Conservation (phyloP, 2,113 vertebrate species). For the Apeltes quadracus region DNA sequence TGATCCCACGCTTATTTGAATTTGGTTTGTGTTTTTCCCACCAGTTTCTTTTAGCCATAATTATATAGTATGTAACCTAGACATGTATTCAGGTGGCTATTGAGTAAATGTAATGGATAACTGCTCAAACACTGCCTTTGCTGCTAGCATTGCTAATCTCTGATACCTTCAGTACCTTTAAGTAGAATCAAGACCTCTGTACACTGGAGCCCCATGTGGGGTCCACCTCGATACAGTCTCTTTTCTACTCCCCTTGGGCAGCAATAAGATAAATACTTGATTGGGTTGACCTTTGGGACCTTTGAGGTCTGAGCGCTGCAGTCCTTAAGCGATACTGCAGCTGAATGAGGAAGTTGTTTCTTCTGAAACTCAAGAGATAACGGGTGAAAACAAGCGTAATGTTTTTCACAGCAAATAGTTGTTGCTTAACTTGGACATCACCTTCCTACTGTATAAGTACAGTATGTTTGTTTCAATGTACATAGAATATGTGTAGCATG, state of each 20-base stretch:
- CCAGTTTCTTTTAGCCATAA: neutral
- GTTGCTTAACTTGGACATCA: conserved; percentile 11
- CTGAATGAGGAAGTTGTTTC: neutral
- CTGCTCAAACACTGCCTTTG: conserved; percentile 61
- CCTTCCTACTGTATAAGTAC: neutral
- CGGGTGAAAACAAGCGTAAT: neutral
- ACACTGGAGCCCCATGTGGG: neutral
- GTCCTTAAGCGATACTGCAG: neutral
- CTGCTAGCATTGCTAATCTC: conserved; percentile 21
- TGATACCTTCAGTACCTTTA: conserved; percentile 20
- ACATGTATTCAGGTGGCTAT: conserved; percentile 21
- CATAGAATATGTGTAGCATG: conserved; percentile 18
- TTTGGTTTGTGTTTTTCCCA: neutral
- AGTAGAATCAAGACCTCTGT: conserved; percentile 2
- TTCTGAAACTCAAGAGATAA: neutral
- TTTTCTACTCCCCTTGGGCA: conserved; percentile 16
- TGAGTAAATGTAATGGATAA: conserved; percentile 29
- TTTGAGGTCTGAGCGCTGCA: neutral
- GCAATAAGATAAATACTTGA: conserved; percentile 28
- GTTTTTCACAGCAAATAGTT: conserved; percentile 14
- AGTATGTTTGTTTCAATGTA: conserved; percentile 4
- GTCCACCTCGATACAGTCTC: neutral
- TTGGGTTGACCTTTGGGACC: neutral
- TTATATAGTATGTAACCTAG: neutral
- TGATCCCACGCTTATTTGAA: neutral